A percentile compares a stretch with the other conserved stretches of the same genome.
These are phyloP conservation scores for Propsilocerus akamusi DNA, from an alignment of 1,140 invertebrate genomes.

Conservation along the genomic window DNA sequence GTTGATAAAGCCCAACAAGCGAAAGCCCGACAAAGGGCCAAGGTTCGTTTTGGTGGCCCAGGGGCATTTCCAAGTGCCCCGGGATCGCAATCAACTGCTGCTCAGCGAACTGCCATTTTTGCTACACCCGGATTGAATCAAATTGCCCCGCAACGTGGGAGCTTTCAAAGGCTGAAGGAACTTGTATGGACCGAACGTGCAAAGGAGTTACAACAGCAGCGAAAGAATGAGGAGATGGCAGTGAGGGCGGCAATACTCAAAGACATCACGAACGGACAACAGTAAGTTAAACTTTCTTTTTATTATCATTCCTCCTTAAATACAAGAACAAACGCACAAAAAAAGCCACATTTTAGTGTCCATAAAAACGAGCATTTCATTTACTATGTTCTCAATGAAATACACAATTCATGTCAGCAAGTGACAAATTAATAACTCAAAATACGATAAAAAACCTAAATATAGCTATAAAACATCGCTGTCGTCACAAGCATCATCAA, in stretches of 20 bases:
- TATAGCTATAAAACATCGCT: background rate
- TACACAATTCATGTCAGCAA: background rate
- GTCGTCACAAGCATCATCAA: background rate
- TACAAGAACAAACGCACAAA: too few species aligned
- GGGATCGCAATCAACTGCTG: background rate
- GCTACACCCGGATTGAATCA: background rate
- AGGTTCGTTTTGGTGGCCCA: conserved; percentile 6
- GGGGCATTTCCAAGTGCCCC: background rate
- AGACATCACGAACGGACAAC: conserved; percentile 28
- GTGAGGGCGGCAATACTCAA: conserved; percentile 32
- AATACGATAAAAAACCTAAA: background rate
- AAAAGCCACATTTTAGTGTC: too few species aligned
- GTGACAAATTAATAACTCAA: background rate
- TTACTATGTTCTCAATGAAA: too few species aligned
- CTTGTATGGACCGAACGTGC: conserved; percentile 41
- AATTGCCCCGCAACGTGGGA: conserved; percentile 31
- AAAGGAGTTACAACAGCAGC: conserved; percentile 41
- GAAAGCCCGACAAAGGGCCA: conserved; percentile 9
- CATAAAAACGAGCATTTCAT: too few species aligned
- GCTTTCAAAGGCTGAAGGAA: conserved; percentile 42
- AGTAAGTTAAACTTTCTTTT: conserved; percentile 12
- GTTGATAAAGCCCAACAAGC: conserved; percentile 6
- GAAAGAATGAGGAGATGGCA: conserved; percentile 36
- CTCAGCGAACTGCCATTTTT: background rate
- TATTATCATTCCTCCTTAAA: too few species aligned